phyloP scores from a whole-genome alignment of 2,888 invertebrate genomes.

The Melinopterus prodromus region DNA sequence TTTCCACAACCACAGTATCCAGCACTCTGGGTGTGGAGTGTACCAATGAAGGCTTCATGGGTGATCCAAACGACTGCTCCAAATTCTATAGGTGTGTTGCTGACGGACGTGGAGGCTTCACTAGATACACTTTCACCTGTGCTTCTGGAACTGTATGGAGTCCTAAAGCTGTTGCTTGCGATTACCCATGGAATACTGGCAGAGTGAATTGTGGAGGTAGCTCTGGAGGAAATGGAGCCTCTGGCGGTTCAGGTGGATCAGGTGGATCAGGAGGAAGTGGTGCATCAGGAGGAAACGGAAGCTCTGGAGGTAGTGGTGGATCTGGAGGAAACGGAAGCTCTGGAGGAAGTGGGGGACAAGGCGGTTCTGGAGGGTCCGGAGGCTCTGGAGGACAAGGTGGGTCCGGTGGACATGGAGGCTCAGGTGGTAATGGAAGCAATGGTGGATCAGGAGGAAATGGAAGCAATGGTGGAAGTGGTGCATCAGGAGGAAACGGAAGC shows the following conservation, averaged over 20 bases:
- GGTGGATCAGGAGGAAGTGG: conserved; percentile 19
- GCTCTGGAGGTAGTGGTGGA: conserved; percentile 28
- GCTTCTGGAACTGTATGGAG: conserved; percentile 83
- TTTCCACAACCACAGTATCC: conserved; percentile 18
- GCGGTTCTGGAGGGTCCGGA: conserved; percentile 16
- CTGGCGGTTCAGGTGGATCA: conserved; percentile 15
- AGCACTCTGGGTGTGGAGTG: conserved; percentile 56
- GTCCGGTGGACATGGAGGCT: conserved; percentile 5
- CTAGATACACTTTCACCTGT: conserved; percentile 76
- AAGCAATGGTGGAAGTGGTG: conserved; percentile 12
- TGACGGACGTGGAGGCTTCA: conserved; percentile 67
- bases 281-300: conserved; percentile 20
- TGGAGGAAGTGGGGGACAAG: conserved; percentile 10
- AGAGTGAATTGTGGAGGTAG: conserved; percentile 37
- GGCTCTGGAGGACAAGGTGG: conserved; percentile 24
- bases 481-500: conserved; percentile 22
- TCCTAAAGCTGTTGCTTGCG: conserved; percentile 72
- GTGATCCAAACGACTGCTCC: conserved; percentile 73
- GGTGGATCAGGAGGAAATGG: conserved; percentile 15
- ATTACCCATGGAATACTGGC: conserved; percentile 68
- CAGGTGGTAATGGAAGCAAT: background rate
- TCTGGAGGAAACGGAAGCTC: conserved; percentile 27
- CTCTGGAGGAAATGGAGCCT: conserved; percentile 8
- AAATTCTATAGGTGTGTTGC: conserved; percentile 82
- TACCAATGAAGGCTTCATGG: conserved; percentile 74